Evolutionary conservation across 2,113 vertebrate species (phyloP).

Genomic region (Gorilla gorilla): DNA sequence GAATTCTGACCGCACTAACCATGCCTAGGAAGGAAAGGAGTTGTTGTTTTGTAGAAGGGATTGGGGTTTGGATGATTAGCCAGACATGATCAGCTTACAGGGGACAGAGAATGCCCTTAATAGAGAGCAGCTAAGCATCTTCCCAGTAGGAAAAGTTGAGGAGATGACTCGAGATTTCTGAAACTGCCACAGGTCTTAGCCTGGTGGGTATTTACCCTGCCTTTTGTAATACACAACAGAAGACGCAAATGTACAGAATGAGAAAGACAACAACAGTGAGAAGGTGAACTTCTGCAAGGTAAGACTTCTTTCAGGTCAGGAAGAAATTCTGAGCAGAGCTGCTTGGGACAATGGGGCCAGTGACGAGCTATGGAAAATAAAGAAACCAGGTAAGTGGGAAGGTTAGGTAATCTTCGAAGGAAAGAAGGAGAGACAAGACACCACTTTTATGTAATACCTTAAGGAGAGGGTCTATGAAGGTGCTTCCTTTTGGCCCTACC

Average conservation of each 20-base stretch:
- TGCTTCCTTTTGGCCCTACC: background rate
- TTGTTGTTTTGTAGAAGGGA: too few relatives aligned
- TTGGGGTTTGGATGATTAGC: too few relatives aligned
- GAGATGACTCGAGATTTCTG: background rate
- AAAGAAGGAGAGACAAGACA: background rate
- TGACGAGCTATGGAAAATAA: background rate
- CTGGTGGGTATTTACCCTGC: too few relatives aligned
- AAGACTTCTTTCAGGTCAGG: background rate
- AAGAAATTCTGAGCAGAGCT: background rate
- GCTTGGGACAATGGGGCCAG: background rate
- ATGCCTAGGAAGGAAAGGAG: too few relatives aligned
- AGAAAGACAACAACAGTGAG: background rate
- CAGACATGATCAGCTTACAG: background rate
- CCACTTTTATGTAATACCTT: background rate
- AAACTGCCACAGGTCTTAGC: background rate
- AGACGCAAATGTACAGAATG: background rate
- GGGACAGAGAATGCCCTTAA: background rate
- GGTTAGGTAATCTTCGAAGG: accelerated
- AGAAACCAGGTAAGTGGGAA: background rate
- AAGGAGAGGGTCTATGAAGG: accelerated
- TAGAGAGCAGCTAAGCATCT: background rate
- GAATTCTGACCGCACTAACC: too few relatives aligned
- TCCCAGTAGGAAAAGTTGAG: too few relatives aligned
- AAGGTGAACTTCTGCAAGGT: background rate
- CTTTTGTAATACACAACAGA: background rate